Evolutionary conservation across 2,797 vertebrate species (phyloP), one percentile per base, ranked within the genome.

Genomic region (Acanthurus lineatus): DNA sequence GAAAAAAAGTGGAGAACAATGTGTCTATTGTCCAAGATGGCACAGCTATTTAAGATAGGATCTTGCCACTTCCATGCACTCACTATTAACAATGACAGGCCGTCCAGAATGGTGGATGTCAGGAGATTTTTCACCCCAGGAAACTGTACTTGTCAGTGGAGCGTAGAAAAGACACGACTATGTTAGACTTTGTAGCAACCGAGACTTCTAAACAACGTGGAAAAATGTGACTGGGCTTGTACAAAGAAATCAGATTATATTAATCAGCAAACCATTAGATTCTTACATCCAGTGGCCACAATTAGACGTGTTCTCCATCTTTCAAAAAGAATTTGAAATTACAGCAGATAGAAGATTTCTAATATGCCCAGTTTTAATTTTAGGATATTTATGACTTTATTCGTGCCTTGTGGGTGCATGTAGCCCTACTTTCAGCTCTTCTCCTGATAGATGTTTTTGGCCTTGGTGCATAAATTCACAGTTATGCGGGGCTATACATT

Each of bases 11-110:
- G 54, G 79, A 86, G 88, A 93, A 94, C 91, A 95, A 93, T 93
- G 86, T 54, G 73, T 68, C 86, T 83, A 91, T 94, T 95, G 94
- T 95, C 83, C 80, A 32, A 76, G 89, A 91, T 91, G 89, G 84
- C 84, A 82, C 82, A 83, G 84, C 79, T 86, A 69, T 93, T 93
- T 92, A 90, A 91, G 85, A 94, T 89, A 80, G 86, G 74, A 88
- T 91, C 88, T 90, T 78, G 74, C 84, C 86, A 88, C 85, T 83
- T 90, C 84, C 77, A 80, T 72, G 78, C 85, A 64, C 82, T 84
- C 86, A 48, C 80, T 90, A 83, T 93, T 92, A 90, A 91, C 87
- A 88, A 87, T 92, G 89, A 92, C 88, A 89, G 87, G 78, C 73
- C 66, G 68, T 82, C 81, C 80, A 82, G 81, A 87, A 81, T 66